A percentile compares a stretch with the other conserved stretches of the same genome.
Evolutionary conservation across 2,113 vertebrate species (phyloP).

Genomic region (Tamias sibiricus): DNA sequence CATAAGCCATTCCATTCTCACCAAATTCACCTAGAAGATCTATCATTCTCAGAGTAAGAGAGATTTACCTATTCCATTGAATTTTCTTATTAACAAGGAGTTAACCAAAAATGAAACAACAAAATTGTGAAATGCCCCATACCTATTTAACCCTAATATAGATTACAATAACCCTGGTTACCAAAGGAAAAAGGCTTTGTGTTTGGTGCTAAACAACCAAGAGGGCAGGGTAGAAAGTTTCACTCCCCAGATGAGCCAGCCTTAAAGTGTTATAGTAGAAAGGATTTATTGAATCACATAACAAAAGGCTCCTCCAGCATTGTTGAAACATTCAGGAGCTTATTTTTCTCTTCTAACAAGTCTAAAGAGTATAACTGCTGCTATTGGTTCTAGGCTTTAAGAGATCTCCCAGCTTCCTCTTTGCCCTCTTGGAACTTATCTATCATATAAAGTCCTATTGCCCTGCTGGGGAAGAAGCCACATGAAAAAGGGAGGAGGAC

Average conservation of each 20-base stretch:
- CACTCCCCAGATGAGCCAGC: neutral
- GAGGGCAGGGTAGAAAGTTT: neutral
- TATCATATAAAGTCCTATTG: neutral
- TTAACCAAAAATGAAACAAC: slow-evolving; percentile 31
- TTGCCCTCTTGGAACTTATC: neutral
- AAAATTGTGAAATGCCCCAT: neutral
- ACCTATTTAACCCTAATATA: neutral
- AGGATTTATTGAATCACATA: neutral
- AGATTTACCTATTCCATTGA: slow-evolving; percentile 7
- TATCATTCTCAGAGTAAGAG: slow-evolving; percentile 41
- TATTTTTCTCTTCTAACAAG: slow-evolving; percentile 12
- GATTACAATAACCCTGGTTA: neutral
- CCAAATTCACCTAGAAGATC: slow-evolving; percentile 24
- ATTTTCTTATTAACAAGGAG: slow-evolving; percentile 15
- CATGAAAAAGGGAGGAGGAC: neutral
- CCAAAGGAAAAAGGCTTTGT: neutral
- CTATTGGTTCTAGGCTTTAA: neutral
- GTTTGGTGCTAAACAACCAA: neutral
- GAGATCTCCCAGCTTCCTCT: neutral
- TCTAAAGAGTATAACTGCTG: neutral
- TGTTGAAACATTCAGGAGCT: neutral
- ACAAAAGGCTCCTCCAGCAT: neutral
- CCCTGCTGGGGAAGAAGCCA: neutral
- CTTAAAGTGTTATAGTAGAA: neutral
- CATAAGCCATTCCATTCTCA: slow-evolving; percentile 11